Conservation (phyloP, 2,888 invertebrate species). For the Lapara coniferarum region DNA sequence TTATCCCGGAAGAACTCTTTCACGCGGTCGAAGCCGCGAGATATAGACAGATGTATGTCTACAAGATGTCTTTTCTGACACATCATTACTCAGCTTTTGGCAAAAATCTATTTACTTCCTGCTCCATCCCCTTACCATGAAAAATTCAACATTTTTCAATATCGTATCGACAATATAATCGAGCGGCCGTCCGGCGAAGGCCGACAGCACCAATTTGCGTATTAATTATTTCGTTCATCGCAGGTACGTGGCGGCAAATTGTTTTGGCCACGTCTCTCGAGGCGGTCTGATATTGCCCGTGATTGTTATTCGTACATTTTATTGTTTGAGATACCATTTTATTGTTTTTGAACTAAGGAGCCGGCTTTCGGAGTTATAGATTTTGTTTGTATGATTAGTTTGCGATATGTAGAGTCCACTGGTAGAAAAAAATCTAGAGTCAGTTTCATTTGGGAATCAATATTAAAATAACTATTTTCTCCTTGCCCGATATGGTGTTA, state of each 20-base stretch:
- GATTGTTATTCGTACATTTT: not conserved
- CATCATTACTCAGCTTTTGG: not conserved
- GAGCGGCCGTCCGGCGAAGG: conserved; percentile 42
- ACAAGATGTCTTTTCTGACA: not conserved
- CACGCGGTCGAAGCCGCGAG: too few relatives aligned
- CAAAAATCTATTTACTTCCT: not conserved
- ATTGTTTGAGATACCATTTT: not conserved
- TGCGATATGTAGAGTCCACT: too few relatives aligned
- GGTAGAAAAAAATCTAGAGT: too few relatives aligned
- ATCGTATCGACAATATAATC: conserved; percentile 31
- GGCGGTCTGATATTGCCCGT: not conserved
- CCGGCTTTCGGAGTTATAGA: too few relatives aligned
- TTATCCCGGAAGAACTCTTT: too few relatives aligned
- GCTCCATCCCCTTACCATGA: too few relatives aligned
- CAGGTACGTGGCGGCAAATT: conserved; percentile 75
- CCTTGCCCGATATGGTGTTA: too few relatives aligned
- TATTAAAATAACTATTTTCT: too few relatives aligned
- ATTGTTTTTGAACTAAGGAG: not conserved
- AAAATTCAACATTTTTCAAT: not conserved
- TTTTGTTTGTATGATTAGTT: too few relatives aligned
- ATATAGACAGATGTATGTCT: not conserved
- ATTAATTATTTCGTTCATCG: conserved; percentile 72
- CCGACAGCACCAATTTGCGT: conserved; percentile 77
- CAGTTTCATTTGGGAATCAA: too few relatives aligned
- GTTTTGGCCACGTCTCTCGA: conserved; percentile 49